Base-by-base conservation (phyloP, 1,140 invertebrate species). In the Neuroterus valhalla region DNA sequence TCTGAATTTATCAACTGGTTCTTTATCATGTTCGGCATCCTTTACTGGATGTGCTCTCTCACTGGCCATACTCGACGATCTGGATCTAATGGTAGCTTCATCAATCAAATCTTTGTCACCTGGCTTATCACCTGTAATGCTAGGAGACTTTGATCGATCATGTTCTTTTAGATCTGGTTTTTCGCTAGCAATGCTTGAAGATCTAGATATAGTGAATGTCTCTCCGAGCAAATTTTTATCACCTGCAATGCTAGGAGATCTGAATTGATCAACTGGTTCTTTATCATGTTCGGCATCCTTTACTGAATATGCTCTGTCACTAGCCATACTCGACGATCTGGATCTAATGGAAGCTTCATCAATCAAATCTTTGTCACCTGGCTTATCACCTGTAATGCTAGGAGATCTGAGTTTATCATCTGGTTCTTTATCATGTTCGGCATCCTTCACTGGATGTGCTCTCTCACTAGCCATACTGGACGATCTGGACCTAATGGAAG, bases 151-250 rank as follows among this genome's bases (percentile, higher is more conserved):
- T 55, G 11, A 12, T 3, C 23, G 19, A 17, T 8, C 1, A 12
- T 55, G 31, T 4, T 12, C 15, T 38, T 31, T 67, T 8, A 38
- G 3, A 26, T 38, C 6, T 46, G 19, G 1, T 44, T 44, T 68
- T 14, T 76, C 75, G n/a, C 19, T 72, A 66, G 55, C 38, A 26
- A 82, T 50, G 66, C 82, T 86, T 1, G 82, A 75, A 42, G 80
- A 80, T 75, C 75, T 79, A 3, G 78, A 75, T 76, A 82, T 81
- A 48, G 71, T 74, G 15, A 17, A n/a, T 11, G 23, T 17, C 66
- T 74, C 74, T 19, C 26, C 19, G 14, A 38, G 1, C 10, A 38
- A 38, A 38, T 38, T n/a, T n/a, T n/a, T n/a, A n/a, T 79, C 79
- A 4, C 19, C 52, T 8, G 67, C 38, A 2, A 76, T 50, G 1